A percentile compares a stretch with the other conserved stretches of the same genome.
Conservation (phyloP, 2,888 invertebrate species). For the Cephus pulcher region DNA sequence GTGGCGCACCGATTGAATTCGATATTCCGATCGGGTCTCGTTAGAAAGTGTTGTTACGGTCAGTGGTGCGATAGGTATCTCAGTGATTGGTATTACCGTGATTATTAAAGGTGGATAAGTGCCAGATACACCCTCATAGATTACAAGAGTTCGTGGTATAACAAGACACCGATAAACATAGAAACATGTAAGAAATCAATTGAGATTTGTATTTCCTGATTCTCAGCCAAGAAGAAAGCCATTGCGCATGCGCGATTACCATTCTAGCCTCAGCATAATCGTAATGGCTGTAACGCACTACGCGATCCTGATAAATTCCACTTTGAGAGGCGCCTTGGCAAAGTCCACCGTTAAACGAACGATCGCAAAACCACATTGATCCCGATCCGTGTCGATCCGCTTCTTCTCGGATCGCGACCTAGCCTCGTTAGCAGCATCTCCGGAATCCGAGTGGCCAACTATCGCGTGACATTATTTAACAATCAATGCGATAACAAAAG, state of each 20-base stretch:
- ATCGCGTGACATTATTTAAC: not conserved
- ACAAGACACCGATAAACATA: not conserved
- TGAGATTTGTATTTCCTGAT: not conserved
- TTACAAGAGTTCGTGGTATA: not conserved
- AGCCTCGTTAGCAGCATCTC: constrained; percentile 21
- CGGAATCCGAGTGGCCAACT: not conserved
- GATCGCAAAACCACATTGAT: constrained; percentile 47
- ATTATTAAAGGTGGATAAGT: not conserved
- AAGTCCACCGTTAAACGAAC: constrained; percentile 19
- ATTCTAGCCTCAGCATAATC: not conserved
- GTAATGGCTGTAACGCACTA: constrained; percentile 9
- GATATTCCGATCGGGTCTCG: constrained; percentile 34
- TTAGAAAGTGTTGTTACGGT: constrained; percentile 35
- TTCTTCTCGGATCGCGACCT: constrained; percentile 22
- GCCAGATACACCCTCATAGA: not conserved
- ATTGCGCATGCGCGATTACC: not conserved
- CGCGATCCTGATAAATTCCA: constrained; percentile 4
- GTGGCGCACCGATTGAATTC: constrained; percentile 19
- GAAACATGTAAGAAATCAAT: not conserved
- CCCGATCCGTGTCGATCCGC: constrained; percentile 9
- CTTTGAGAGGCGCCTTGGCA: not conserved
- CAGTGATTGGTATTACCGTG: not conserved
- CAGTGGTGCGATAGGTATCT: not conserved
- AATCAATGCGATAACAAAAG: not conserved
- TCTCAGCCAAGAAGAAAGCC: not conserved